Percentiles rank a stretch among this genome's conserved stretches.
Evolutionary conservation across 2,113 vertebrate genomes (phyloP).

Genomic region (Aldabrachelys gigantea): DNA sequence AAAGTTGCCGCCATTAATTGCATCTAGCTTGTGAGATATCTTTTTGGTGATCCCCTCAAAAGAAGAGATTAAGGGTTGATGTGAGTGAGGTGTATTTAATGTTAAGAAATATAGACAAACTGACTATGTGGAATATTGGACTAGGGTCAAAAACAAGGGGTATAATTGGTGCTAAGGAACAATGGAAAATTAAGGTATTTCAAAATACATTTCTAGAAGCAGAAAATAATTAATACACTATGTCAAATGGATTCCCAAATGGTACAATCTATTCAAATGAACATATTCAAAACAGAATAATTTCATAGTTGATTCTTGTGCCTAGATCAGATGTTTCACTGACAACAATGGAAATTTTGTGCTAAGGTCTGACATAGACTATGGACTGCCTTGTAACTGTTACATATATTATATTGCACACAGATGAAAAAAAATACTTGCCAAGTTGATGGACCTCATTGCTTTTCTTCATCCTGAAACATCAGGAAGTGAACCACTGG

Average conservation of each 20-base stretch:
- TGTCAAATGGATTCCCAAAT: neutral
- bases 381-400: neutral
- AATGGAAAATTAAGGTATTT: neutral
- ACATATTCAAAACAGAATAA: neutral
- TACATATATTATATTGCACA: neutral
- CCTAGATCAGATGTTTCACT: neutral
- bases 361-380: neutral
- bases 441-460: neutral
- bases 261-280: neutral
- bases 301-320: neutral
- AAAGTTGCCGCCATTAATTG: neutral
- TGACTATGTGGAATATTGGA: neutral
- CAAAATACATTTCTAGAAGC: rapidly evolving
- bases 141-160: neutral
- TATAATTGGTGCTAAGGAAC: neutral
- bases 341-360: neutral
- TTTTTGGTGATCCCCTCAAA: neutral
- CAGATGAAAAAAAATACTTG: neutral
- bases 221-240: neutral
- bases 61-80: neutral
- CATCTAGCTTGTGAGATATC: neutral
- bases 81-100: neutral
- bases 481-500: neutral
- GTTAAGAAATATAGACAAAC: neutral
- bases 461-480: neutral